Evolutionary conservation across 1,140 invertebrate species (phyloP).

Genomic region (Polyergus mexicanus): DNA sequence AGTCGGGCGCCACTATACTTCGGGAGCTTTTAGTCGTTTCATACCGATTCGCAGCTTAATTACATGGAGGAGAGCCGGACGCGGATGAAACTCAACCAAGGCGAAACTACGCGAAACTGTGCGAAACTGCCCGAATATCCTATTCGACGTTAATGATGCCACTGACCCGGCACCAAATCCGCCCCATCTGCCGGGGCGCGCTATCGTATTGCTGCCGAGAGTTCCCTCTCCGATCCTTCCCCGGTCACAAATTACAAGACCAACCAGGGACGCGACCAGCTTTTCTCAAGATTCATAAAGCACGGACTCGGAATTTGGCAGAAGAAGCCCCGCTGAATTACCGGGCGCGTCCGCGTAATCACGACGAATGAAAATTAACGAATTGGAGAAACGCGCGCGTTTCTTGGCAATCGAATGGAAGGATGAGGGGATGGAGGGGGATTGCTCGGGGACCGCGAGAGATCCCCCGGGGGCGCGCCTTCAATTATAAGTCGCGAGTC

Average conservation of each 20-base stretch:
- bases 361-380: constrained; percentile 60
- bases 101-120: constrained; percentile 50
- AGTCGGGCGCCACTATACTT: constrained; percentile 10
- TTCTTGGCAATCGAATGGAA: no score
- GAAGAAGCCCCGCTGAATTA: constrained; percentile 63
- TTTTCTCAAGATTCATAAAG: constrained; percentile 61
- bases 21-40: constrained; percentile 57
- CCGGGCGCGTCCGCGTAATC: constrained; percentile 29
- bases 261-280: constrained; percentile 56
- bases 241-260: constrained; percentile 69
- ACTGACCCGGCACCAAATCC: constrained; percentile 56
- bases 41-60: constrained; percentile 59
- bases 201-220: constrained; percentile 68
- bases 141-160: constrained; percentile 75
- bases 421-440: not conserved
- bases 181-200: constrained; percentile 16
- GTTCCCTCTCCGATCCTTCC: constrained; percentile 35
- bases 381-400: constrained; percentile 25
- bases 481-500: constrained; percentile 48
- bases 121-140: constrained; percentile 70
- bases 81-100: constrained; percentile 63
- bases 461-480: not conserved
- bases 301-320: constrained; percentile 19
- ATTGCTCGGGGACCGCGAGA: not conserved
- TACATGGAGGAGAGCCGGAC: constrained; percentile 48